Base-by-base conservation (phyloP, 1,140 invertebrate species). In the Brachystomella parvula region DNA sequence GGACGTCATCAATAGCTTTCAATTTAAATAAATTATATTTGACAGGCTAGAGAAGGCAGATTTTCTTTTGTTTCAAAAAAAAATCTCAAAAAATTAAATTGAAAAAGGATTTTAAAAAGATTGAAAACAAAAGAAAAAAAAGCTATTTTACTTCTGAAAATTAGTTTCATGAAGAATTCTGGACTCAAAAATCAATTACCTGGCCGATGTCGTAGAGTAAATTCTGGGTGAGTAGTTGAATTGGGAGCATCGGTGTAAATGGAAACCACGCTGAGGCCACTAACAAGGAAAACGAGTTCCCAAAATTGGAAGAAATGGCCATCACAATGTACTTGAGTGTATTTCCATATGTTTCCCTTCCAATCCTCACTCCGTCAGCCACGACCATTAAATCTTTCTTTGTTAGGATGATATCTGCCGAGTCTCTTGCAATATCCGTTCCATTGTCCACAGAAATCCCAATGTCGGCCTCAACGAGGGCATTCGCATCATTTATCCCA, bases 401-500 rank as follows among this genome's bases (percentile, higher is more conserved):
- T 26, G 72, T 47, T 0, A 75, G 56, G 21, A 73, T 68, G 24
- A 75, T 71, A 31, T 75, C 71, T 0, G 74, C 74, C 1, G 71
- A 47, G 29, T 75, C 71, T 17, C 59, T 67, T 17, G 74, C 74
- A 26, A 72, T 71, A 28, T 75, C 73, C 12, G 66, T 66, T 21
- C 68, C 71, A 47, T 28, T 64, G 63, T 68, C 73, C 1, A 75
- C 66, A 0, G 73, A 63, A 39, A 75, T 72, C 2, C 74, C 73
- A 1, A 74, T 63, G 35, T 72, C 65, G 30, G 73, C 73, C 28
- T 66, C 56, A 2, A 35, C 15, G 19, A 75, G 39, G 9, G 74
- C 74, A 1, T 62, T 66, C 1, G 71, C 69, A 61, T 75, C 74
- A 33, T 75, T 75, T 21, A 75, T 71, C 3, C 74, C 74, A 47